Evolutionary conservation across 1,140 invertebrate species (phyloP), one percentile per base, ranked within the genome.

Genomic region (Oryctes rhinoceros): DNA sequence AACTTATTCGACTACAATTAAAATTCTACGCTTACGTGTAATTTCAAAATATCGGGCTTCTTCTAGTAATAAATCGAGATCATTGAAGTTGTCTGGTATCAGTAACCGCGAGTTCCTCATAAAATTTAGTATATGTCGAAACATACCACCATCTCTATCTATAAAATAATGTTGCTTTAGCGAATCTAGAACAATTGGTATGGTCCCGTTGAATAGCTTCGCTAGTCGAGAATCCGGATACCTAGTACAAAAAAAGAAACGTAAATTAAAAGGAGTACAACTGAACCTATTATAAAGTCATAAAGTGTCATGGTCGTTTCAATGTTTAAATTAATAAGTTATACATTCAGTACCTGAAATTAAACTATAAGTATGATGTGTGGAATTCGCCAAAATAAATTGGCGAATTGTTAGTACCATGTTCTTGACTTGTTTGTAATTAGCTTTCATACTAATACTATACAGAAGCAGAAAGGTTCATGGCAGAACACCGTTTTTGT

Each of bases 101-200:
- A 97, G 89, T 59, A 98, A 91, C 84, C 93, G 92, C 48, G 94
- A 94, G 87, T 97, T 97, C 83, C 98, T 91, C 92, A 99, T 93
- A 88, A 97, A 99, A 90, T 99, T 99, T 35, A 99, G 90, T 85
- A 99, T 96, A 88, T 98, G 96, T 20, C 97, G 92, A 89, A 98
- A 99, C 95, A 98, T 97, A 75, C 94, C 94, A 0, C 97, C 97
- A 85, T 98, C 97, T 80, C 97, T 91, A 89, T 99, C 97, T 83
- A 99, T 98, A 90, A 99, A 99, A 88, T 99, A 99, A 86, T 99
- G 98, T 87, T 99, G 98, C 87, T 99, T 99, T 83, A 99, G 89
- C 4, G 95, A 97, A 86, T 99, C 98, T 84, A 99, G 88, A 3
- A 99, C 97, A 82, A 99, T 98, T 0, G 98, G 97, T 84, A 98